These are phyloP conservation scores for Glaucidium brasilianum DNA, from an alignment of 2,113 vertebrate species.

Conservation along the genomic window DNA sequence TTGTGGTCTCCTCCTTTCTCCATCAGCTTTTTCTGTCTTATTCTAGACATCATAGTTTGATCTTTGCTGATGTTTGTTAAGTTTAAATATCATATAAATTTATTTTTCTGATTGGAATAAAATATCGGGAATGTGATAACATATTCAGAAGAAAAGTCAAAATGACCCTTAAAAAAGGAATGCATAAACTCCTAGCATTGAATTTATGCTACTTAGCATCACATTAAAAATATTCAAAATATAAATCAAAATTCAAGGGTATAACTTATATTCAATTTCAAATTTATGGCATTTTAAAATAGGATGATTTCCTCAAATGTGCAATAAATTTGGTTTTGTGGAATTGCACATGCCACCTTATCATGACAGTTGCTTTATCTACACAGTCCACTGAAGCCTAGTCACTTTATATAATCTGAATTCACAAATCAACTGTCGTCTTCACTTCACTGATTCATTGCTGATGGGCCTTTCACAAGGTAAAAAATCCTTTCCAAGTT, in stretches of 20 bases:
- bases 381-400: constrained; percentile 79
- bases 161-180: constrained; percentile 67
- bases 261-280: constrained; percentile 88
- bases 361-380: constrained; percentile 88
- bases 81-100: constrained; percentile 42
- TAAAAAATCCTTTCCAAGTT: constrained; percentile 74
- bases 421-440: constrained; percentile 92
- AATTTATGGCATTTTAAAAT: constrained; percentile 96
- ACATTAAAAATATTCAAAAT: constrained; percentile 87
- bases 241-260: constrained; percentile 89
- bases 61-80: constrained; percentile 43
- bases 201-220: constrained; percentile 79
- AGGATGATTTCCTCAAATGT: constrained; percentile 90
- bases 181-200: constrained; percentile 66
- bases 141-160: constrained; percentile 65
- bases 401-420: constrained; percentile 91
- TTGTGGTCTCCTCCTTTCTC: not conserved
- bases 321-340: constrained; percentile 90
- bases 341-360: constrained; percentile 86
- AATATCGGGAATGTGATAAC: constrained; percentile 60
- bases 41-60: not conserved
- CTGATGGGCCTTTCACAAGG: constrained; percentile 82
- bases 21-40: not conserved
- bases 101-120: constrained; percentile 58
- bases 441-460: constrained; percentile 83